Evolutionary conservation across 2,888 invertebrate genomes (phyloP).

Genomic region (Macroteleia sp.): DNA sequence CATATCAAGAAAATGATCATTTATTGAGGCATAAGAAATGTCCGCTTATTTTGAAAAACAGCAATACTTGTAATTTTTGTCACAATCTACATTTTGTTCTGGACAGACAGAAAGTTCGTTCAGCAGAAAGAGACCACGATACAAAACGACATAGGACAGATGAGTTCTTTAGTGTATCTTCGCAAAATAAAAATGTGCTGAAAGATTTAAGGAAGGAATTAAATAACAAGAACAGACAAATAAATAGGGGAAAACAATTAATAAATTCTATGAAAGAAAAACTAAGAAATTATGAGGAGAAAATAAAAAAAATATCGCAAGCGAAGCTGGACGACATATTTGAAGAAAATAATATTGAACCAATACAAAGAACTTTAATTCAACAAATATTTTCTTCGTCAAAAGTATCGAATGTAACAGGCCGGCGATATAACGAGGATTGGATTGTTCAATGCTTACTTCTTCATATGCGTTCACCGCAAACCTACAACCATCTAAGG

Average conservation of each 20-base stretch:
- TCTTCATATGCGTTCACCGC: no score
- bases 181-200: not conserved
- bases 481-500: no score
- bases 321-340: conserved; percentile 1
- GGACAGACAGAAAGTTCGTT: not conserved
- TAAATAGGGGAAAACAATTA: not conserved
- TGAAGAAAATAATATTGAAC: not conserved
- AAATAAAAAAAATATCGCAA: not conserved
- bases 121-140: not conserved
- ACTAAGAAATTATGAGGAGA: not conserved
- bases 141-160: not conserved
- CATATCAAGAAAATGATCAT: not conserved
- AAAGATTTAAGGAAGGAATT: not conserved
- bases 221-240: not conserved
- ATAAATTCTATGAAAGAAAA: not conserved
- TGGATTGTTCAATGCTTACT: no score
- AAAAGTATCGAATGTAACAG: no score
- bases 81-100: not conserved
- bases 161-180: not conserved
- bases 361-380: not conserved
- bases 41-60: not conserved
- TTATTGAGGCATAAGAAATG: conserved; percentile 9
- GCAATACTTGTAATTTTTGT: not conserved
- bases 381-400: not conserved
- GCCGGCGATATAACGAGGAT: no score